A percentile compares a stretch with the other conserved stretches of the same genome.
Conservation (phyloP, 2,797 vertebrate genomes). For the Xenops minutus region DNA sequence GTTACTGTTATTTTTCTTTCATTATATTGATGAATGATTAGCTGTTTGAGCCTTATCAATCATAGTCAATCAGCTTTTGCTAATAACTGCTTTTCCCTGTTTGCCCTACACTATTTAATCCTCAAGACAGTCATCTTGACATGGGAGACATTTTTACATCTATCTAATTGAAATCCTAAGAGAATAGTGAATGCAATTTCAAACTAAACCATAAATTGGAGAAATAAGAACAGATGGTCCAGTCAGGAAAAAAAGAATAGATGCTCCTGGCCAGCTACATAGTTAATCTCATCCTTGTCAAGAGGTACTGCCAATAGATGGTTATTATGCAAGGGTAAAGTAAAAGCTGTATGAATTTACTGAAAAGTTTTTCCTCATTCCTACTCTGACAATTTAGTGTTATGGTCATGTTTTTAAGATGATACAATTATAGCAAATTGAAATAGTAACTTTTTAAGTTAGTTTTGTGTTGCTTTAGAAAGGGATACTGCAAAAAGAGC, state of each 20-base stretch:
- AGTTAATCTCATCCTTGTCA: constrained; percentile 25
- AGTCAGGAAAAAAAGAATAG: constrained; percentile 45
- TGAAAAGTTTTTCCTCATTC: not conserved
- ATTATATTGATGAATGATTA: constrained; percentile 35
- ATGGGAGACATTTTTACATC: not conserved
- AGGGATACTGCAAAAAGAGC: not conserved
- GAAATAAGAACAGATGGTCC: constrained; percentile 55
- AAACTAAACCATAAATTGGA: not conserved
- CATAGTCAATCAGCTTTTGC: constrained; percentile 74
- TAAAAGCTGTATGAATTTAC: not conserved
- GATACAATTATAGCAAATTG: not conserved
- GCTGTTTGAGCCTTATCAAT: constrained; percentile 14
- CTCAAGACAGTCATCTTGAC: constrained; percentile 9
- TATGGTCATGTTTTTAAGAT: not conserved
- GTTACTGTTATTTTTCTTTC: not conserved
- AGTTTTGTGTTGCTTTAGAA: not conserved
- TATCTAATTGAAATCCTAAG: constrained; percentile 40
- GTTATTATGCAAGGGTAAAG: not conserved
- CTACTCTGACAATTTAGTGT: not conserved
- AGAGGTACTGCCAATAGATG: not conserved
- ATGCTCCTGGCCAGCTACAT: not conserved
- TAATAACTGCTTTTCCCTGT: constrained; percentile 17
- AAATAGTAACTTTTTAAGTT: not conserved
- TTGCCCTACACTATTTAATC: constrained; percentile 3
- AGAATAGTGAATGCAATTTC: not conserved